phyloP scores from a whole-genome alignment of 2,888 invertebrate genomes.

The Thera obeliscata region DNA sequence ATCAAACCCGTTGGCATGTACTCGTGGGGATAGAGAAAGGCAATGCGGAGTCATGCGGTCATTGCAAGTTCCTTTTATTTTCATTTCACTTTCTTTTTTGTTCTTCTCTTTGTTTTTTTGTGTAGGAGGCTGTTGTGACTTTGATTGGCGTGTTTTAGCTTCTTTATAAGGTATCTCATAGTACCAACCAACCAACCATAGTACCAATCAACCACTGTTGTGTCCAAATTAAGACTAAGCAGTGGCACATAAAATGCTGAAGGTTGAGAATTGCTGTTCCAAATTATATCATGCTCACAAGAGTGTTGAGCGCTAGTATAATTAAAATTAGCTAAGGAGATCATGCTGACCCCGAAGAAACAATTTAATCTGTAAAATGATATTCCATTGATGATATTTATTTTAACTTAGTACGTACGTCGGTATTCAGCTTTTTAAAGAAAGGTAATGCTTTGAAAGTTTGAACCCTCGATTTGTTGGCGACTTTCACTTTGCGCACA shows the following conservation, averaged over 20 bases:
- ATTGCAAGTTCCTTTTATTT: conserved; percentile 57
- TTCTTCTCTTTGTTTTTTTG: conserved; percentile 13
- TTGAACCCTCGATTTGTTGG: neutral
- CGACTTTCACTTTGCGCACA: conserved; percentile 2
- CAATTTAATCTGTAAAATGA: too few relatives aligned
- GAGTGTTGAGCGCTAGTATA: too few relatives aligned
- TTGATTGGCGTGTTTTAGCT: neutral
- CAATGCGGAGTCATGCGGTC: conserved; percentile 68
- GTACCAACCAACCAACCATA: too few relatives aligned
- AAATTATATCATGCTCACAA: too few relatives aligned
- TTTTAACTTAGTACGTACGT: too few relatives aligned
- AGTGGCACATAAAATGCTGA: too few relatives aligned
- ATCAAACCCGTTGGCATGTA: conserved; percentile 16
- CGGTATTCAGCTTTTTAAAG: neutral
- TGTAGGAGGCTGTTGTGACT: neutral
- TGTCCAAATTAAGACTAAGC: too few relatives aligned
- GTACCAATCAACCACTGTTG: too few relatives aligned
- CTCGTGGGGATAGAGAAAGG: conserved; percentile 35
- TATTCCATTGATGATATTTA: too few relatives aligned
- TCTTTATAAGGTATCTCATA: neutral
- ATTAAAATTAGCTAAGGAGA: too few relatives aligned
- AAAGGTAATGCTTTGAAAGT: neutral
- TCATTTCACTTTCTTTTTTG: conserved; percentile 67
- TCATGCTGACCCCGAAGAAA: too few relatives aligned
- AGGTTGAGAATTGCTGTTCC: too few relatives aligned